Evolutionary conservation across 2,797 vertebrate genomes (phyloP).

Genomic region (Chiroxiphia lanceolata): DNA sequence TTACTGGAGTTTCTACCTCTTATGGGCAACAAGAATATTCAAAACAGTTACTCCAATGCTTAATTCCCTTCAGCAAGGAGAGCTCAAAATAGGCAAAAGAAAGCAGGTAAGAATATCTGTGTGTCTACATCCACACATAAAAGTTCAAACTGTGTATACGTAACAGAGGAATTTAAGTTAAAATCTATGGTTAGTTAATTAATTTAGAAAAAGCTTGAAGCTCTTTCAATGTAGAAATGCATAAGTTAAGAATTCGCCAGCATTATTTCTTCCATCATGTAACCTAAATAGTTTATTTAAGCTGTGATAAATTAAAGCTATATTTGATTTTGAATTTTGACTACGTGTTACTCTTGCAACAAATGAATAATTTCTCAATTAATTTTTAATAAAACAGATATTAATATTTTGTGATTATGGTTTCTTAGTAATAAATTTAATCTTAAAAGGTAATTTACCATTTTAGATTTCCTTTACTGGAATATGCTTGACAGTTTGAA

Average conservation of each 20-base stretch:
- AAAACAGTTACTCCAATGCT: not conserved
- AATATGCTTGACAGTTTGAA: not conserved
- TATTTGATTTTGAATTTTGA: not conserved
- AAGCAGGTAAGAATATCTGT: not conserved
- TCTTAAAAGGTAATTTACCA: not conserved
- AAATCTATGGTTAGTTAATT: not conserved
- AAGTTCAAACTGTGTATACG: not conserved
- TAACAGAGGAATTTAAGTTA: not conserved
- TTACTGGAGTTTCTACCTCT: not conserved
- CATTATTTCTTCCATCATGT: not conserved
- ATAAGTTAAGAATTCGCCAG: not conserved
- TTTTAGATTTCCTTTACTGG: not conserved
- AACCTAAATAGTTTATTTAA: not conserved
- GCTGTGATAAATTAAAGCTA: not conserved
- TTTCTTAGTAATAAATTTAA: not conserved
- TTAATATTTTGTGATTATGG: not conserved
- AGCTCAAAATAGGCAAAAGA: not conserved
- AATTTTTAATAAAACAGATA: not conserved
- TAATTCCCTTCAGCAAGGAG: not conserved
- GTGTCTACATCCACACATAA: not conserved
- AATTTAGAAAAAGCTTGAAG: not conserved
- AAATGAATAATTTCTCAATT: not conserved
- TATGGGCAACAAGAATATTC: not conserved
- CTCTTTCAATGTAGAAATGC: not conserved
- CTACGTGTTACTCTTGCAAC: not conserved